A percentile compares a stretch with the other conserved stretches of the same genome.
Conservation (phyloP, 2,113 vertebrate genomes). For the Dissostichus mawsoni region DNA sequence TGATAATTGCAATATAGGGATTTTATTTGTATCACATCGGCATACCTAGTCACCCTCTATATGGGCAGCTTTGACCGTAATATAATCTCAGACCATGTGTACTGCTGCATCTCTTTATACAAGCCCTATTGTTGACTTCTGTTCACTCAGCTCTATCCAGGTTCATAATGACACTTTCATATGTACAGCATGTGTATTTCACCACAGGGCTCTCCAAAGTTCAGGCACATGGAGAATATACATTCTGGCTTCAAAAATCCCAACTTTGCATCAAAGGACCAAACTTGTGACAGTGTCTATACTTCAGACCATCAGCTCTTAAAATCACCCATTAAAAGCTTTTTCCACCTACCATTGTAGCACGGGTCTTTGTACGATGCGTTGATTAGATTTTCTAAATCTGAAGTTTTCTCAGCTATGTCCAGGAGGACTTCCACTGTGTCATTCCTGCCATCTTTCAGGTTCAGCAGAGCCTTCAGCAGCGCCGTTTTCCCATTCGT, state of each 20-base stretch:
- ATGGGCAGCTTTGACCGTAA: not conserved
- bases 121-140: too few relatives aligned
- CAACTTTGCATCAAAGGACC: too few relatives aligned
- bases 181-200: not conserved
- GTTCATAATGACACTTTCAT: not conserved
- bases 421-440: conserved; percentile 88
- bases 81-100: not conserved
- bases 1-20: not conserved
- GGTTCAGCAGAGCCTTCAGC: conserved; percentile 90
- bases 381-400: conserved; percentile 87
- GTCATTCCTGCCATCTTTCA: conserved; percentile 86
- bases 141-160: not conserved
- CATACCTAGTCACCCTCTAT: not conserved
- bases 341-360: conserved; percentile 85
- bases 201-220: not conserved
- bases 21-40: not conserved
- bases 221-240: not conserved
- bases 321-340: not conserved
- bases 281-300: not conserved
- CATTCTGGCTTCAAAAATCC: not conserved
- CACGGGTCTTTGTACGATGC: conserved; percentile 86
- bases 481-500: conserved; percentile 89
- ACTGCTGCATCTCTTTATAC: not conserved
- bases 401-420: conserved; percentile 87
- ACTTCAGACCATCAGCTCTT: not conserved